These are phyloP conservation scores for Lycodopsis pacificus DNA, from an alignment of 2,797 vertebrate genomes.

Conservation along the genomic window DNA sequence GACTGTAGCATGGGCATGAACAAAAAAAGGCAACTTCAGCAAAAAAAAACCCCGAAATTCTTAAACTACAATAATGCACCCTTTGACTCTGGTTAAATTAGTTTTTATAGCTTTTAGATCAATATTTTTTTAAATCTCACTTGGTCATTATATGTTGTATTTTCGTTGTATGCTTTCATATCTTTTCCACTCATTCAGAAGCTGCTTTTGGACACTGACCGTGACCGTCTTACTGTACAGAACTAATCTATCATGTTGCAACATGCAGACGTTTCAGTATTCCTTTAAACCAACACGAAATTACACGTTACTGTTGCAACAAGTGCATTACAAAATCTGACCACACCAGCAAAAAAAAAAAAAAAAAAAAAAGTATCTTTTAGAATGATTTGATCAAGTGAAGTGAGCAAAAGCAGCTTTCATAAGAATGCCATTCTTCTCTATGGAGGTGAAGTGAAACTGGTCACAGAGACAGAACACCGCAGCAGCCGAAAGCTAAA, in stretches of 20 bases:
- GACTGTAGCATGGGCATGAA: neutral
- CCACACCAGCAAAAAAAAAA: neutral
- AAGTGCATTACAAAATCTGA: neutral
- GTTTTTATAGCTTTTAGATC: neutral
- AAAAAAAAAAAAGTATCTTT: neutral
- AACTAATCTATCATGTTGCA: slow-evolving; percentile 3
- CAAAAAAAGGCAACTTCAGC: slow-evolving; percentile 1
- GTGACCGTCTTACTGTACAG: neutral
- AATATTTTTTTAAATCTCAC: neutral
- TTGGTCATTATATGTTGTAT: neutral
- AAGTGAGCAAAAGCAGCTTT: slow-evolving; percentile 22
- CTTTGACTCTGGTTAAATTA: neutral
- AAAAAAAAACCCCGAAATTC: neutral
- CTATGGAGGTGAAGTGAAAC: slow-evolving; percentile 82
- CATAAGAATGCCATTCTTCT: slow-evolving; percentile 41
- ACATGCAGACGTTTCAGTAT: neutral
- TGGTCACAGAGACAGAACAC: slow-evolving; percentile 70
- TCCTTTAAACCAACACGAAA: neutral
- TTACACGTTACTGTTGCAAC: neutral
- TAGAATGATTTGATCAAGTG: neutral
- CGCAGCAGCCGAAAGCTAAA: slow-evolving; percentile 60
- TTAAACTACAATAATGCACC: neutral
- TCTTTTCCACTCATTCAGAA: neutral
- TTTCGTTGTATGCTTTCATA: neutral
- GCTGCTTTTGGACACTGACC: neutral